Evolutionary conservation across 2,113 vertebrate species (phyloP).

Genomic region (Dryoscopus gambensis): DNA sequence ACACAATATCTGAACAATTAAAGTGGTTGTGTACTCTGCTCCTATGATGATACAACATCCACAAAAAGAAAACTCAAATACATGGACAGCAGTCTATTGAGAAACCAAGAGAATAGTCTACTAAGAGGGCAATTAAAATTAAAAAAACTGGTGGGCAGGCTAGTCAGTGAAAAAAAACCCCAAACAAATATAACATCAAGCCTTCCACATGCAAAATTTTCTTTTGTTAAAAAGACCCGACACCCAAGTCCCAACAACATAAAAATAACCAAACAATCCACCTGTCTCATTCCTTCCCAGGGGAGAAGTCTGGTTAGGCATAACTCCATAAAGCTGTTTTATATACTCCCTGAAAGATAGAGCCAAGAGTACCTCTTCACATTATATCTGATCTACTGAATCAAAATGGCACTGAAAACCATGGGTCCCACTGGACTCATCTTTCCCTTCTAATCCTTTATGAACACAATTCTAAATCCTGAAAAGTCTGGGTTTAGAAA

Average conservation of each 20-base stretch:
- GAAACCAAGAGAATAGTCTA: neutral
- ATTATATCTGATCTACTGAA: neutral
- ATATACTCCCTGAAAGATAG: neutral
- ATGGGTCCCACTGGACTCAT: neutral
- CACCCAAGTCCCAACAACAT: neutral
- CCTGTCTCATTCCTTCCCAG: neutral
- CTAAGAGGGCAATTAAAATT: neutral
- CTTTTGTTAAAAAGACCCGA: neutral
- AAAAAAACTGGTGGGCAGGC: neutral
- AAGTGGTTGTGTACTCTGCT: neutral
- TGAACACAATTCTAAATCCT: neutral
- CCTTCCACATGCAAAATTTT: neutral
- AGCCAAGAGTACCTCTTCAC: neutral
- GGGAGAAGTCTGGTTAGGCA: neutral
- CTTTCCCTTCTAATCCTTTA: neutral
- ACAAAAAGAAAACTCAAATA: neutral
- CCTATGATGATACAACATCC: neutral
- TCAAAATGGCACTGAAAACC: neutral
- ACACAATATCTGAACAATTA: neutral
- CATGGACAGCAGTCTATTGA: neutral
- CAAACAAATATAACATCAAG: neutral
- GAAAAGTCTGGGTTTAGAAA: neutral
- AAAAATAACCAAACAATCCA: neutral
- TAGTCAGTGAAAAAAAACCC: fast-evolving
- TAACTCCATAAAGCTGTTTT: neutral